Base-by-base conservation (phyloP, 2,888 invertebrate genomes). In the Galeopsomyia nigrocyanea region DNA sequence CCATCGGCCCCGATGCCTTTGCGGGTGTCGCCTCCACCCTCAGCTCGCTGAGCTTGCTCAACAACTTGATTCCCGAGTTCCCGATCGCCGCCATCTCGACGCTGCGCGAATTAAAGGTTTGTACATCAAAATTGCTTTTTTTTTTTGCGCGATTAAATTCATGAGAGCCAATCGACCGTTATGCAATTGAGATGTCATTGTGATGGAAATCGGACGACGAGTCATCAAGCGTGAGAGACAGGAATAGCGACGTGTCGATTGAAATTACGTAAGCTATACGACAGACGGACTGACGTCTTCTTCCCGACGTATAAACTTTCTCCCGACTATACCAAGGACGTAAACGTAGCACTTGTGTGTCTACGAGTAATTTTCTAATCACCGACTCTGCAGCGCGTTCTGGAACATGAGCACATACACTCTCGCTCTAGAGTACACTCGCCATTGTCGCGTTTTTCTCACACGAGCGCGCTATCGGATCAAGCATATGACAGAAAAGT, bases 31-130 rank as follows among this genome's bases (percentile, higher is more conserved):
- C 91, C 81, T 92, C 91, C 77, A 95, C 95, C 0, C 87, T 97
- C 55, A 96, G 95, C 84, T 97, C 96, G 0, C 88, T 97, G 67
- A 96, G 96, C 86, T 88, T 97, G 74, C 88, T 97, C 51, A 97
- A 97, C 86, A 97, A 97, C 88, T 89, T 96, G 68, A 89, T 97
- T 70, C 91, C 95, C 0, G 95, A 95, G 83, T 96, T 96, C 84
- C 97, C 97, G 1, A 92, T 92, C 0, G 91, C 90, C 57, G 95
- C 96, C 9, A 90, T 97, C 79, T 91, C 91, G 77, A 90, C 91
- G 31, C 88, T 97, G 65, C 90, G 90, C 67, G 95, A 96, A 86
- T 88, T 97, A 68, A 90, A 95, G 85, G 90, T 90, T 16, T 17
- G 67, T 62, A 53, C 19, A n/a, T 5, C 6, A 50, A n/a, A 51